These are phyloP conservation scores for Epizoanthus stellaris DNA, from an alignment of 92 coral and sea anemone genomes.

Conservation along the genomic window DNA sequence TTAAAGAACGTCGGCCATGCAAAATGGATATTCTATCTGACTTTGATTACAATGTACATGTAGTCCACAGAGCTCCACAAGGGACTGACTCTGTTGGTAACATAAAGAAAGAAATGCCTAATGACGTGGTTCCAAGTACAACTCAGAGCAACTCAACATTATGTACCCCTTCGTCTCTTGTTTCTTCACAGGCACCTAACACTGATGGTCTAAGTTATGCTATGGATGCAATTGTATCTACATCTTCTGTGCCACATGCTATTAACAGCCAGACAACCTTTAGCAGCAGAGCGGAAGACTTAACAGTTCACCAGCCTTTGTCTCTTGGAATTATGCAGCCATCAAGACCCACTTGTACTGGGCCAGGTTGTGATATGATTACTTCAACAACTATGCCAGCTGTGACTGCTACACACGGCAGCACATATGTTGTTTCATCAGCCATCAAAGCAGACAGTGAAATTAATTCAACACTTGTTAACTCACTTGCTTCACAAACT, in stretches of 20 bases:
- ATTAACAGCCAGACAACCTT: background rate
- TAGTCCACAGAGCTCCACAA: background rate
- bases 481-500: background rate
- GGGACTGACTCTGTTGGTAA: background rate
- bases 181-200: background rate
- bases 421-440: background rate
- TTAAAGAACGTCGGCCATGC: background rate
- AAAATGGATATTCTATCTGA: conserved; percentile 53
- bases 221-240: background rate
- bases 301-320: background rate
- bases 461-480: background rate
- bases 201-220: background rate
- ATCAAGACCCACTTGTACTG: background rate
- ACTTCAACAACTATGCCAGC: background rate
- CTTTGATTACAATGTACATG: conserved; percentile 35
- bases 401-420: background rate
- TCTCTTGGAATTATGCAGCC: conserved; percentile 21
- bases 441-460: conserved; percentile 8
- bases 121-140: background rate
- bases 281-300: background rate
- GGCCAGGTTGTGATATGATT: background rate
- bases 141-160: background rate
- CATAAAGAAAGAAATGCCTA: background rate
- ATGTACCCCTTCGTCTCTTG: background rate
- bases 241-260: background rate